Conservation (phyloP, 2,113 vertebrate genomes). For the Hippolais icterina region DNA sequence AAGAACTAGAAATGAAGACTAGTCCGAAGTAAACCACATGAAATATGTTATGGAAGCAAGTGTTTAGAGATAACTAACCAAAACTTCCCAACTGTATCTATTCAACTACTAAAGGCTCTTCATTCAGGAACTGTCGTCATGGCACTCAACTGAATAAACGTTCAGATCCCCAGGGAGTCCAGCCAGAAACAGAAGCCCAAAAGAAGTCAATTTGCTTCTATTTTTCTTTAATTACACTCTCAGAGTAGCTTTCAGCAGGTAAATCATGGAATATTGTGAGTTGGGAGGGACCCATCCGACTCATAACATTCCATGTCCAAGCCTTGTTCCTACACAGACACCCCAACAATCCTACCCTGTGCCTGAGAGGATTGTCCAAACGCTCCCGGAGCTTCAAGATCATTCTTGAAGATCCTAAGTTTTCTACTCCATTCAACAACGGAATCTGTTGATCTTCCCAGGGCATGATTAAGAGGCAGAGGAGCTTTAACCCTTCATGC, state of each 20-base stretch:
- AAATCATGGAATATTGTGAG: neutral
- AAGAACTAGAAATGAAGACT: neutral
- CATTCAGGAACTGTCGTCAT: neutral
- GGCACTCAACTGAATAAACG: neutral
- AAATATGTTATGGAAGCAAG: neutral
- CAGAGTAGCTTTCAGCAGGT: neutral
- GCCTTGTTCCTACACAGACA: neutral
- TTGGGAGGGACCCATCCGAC: neutral
- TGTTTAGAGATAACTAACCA: neutral
- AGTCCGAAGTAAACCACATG: neutral
- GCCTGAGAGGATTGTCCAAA: neutral
- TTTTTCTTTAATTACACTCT: neutral
- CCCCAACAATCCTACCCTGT: neutral
- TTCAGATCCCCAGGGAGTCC: neutral
- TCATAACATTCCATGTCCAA: too few relatives aligned
- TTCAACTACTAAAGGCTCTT: neutral
- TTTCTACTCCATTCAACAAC: neutral
- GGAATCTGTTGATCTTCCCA: neutral
- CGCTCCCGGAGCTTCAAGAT: rapidly evolving
- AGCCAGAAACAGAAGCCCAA: neutral
- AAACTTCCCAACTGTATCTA: neutral
- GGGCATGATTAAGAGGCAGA: neutral
- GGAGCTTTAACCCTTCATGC: neutral
- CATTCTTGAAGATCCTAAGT: neutral
- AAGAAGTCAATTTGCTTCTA: neutral